These are phyloP conservation scores for Falco biarmicus DNA, from an alignment of 2,797 vertebrate genomes.

Conservation along the genomic window DNA sequence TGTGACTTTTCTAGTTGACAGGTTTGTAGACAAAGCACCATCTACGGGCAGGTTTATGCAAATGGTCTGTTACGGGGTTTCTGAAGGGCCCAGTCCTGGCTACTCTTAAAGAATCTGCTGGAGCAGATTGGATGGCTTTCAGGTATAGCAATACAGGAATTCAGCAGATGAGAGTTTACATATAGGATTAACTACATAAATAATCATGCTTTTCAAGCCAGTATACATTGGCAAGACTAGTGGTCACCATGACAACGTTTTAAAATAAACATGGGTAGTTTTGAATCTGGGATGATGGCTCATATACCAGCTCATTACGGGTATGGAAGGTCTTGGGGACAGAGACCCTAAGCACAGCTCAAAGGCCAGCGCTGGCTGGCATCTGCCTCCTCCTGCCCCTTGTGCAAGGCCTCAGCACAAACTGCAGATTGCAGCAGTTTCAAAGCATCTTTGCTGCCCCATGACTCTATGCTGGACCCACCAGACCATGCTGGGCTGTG, in stretches of 20 bases:
- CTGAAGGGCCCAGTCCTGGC: neutral
- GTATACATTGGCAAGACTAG: neutral
- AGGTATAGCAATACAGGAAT: neutral
- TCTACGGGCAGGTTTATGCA: neutral
- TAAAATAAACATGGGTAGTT: neutral
- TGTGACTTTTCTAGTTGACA: neutral
- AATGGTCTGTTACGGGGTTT: neutral
- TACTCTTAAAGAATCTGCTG: neutral
- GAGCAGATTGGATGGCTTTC: neutral
- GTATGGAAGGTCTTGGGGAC: neutral
- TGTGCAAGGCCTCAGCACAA: neutral
- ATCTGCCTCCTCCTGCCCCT: neutral
- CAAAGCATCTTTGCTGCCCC: neutral
- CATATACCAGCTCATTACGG: neutral
- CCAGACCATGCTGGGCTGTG: neutral
- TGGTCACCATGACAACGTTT: neutral
- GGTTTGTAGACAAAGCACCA: neutral
- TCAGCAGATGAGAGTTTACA: neutral
- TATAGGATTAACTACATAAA: neutral
- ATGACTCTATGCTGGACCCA: neutral
- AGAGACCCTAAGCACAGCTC: neutral
- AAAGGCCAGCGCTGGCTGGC: neutral
- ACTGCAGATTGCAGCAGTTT: neutral
- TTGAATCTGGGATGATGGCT: neutral
- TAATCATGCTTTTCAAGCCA: neutral